A percentile compares a stretch with the other conserved stretches of the same genome.
Conservation (phyloP, 1,140 invertebrate genomes). For the Trissolcus basalis region DNA sequence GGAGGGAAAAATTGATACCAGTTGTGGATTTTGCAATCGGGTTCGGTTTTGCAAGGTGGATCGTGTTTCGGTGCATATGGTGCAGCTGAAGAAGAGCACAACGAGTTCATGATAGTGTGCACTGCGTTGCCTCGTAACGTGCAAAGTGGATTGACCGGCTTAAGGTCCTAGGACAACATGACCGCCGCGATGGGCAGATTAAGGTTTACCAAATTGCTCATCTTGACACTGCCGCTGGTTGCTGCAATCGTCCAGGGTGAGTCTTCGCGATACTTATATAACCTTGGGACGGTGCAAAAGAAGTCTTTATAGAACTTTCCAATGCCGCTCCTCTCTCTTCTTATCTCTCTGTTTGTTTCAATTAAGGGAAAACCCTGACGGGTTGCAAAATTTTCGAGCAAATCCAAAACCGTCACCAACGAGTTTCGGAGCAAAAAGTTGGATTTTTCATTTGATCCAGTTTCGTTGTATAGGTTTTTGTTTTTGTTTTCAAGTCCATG, state of each 20-base stretch:
- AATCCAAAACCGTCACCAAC: too few relatives aligned
- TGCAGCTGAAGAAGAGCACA: slow-evolving; percentile 29
- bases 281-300: slow-evolving; percentile 24
- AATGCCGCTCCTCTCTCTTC: too few relatives aligned
- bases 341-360: too few relatives aligned
- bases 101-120: slow-evolving; percentile 56
- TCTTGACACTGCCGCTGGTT: slow-evolving; percentile 40
- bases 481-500: too few relatives aligned
- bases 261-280: slow-evolving; percentile 41
- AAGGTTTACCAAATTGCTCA: slow-evolving; percentile 69
- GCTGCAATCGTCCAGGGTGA: slow-evolving; percentile 58
- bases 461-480: too few relatives aligned
- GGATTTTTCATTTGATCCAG: too few relatives aligned
- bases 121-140: slow-evolving; percentile 39
- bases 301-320: too few relatives aligned
- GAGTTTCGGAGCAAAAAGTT: too few relatives aligned
- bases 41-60: slow-evolving; percentile 11
- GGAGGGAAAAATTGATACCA: neutral
- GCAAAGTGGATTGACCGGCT: slow-evolving; percentile 47
- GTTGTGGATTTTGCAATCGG: neutral
- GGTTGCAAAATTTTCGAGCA: too few relatives aligned
- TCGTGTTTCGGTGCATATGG: slow-evolving; percentile 47
- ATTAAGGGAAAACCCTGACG: too few relatives aligned
- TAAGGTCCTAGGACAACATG: slow-evolving; percentile 44
- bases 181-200: slow-evolving; percentile 67